A percentile compares a stretch with the other conserved stretches of the same genome.
Conservation (phyloP, 2,888 invertebrate genomes). For the Sialis fuliginosa region DNA sequence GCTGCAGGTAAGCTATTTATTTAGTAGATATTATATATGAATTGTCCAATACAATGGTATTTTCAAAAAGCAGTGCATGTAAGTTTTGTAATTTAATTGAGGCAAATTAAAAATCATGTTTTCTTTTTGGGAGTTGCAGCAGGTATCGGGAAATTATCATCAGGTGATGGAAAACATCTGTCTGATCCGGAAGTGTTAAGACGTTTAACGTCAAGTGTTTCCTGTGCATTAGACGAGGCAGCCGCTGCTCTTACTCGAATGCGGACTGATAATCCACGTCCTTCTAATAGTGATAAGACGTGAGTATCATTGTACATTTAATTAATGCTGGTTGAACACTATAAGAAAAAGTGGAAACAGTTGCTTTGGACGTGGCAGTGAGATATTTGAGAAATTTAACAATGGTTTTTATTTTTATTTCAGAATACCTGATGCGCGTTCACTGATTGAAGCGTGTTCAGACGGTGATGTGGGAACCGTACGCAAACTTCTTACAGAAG, state of each 20-base stretch:
- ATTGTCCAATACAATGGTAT: background rate
- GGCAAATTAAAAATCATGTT: background rate
- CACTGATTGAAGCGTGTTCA: conserved; percentile 81
- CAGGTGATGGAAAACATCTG: conserved; percentile 65
- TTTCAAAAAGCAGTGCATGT: too few relatives aligned
- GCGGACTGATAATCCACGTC: conserved; percentile 74
- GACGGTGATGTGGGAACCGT: conserved; percentile 91
- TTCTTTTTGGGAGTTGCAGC: conserved; percentile 7
- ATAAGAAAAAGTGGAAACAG: background rate
- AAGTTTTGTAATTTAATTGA: background rate
- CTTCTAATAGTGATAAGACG: conserved; percentile 26
- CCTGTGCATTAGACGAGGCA: conserved; percentile 92
- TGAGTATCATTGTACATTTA: conserved; percentile 8
- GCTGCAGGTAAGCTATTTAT: conserved; percentile 51
- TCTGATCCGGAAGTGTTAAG: conserved; percentile 79
- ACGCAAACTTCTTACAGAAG: conserved; percentile 79
- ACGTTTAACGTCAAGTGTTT: conserved; percentile 61
- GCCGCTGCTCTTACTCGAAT: conserved; percentile 91
- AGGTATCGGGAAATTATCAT: conserved; percentile 69
- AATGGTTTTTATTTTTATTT: background rate
- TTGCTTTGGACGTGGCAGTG: background rate
- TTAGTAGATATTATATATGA: background rate
- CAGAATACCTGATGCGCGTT: conserved; percentile 25
- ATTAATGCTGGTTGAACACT: too few relatives aligned
- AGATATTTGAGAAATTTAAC: background rate